A percentile compares a stretch with the other conserved stretches of the same genome.
These are phyloP conservation scores for Sorex fumeus DNA, from an alignment of 2,113 vertebrate genomes.

Conservation along the genomic window DNA sequence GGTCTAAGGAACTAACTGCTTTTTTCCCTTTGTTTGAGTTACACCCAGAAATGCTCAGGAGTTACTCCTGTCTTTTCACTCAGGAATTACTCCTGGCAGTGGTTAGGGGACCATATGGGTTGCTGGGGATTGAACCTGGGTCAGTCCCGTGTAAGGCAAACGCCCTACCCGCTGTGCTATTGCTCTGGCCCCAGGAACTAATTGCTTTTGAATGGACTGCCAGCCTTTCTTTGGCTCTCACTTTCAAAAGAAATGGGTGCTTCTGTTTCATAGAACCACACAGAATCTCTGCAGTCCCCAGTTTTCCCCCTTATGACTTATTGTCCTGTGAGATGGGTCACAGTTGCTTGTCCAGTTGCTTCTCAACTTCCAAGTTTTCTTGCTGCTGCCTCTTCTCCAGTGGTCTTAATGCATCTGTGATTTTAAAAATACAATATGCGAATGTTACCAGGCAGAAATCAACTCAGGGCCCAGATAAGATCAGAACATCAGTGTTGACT, in stretches of 20 bases:
- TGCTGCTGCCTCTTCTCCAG: not conserved
- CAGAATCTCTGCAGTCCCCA: not conserved
- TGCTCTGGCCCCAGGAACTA: no score
- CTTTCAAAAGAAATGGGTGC: not conserved
- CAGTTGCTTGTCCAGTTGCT: not conserved
- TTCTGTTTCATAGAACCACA: not conserved
- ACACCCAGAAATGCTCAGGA: no score
- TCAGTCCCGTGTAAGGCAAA: no score
- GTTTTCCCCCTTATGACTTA: not conserved
- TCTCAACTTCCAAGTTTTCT: not conserved
- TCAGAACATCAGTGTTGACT: not conserved
- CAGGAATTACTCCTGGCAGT: no score
- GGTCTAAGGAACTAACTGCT: not conserved
- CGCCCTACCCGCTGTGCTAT: no score
- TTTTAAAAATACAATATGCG: constrained; percentile 14
- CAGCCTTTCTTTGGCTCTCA: not conserved
- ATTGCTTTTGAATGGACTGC: no score
- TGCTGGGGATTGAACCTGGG: no score
- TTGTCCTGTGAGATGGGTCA: not conserved
- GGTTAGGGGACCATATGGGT: no score
- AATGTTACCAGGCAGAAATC: constrained; percentile 49
- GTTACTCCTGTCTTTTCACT: no score
- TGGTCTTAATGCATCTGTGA: not conserved
- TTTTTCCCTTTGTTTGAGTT: not conserved
- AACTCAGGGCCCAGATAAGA: not conserved